Evolutionary conservation across 2,888 invertebrate species (phyloP).

Genomic region (Gymnocheta viridis): DNA sequence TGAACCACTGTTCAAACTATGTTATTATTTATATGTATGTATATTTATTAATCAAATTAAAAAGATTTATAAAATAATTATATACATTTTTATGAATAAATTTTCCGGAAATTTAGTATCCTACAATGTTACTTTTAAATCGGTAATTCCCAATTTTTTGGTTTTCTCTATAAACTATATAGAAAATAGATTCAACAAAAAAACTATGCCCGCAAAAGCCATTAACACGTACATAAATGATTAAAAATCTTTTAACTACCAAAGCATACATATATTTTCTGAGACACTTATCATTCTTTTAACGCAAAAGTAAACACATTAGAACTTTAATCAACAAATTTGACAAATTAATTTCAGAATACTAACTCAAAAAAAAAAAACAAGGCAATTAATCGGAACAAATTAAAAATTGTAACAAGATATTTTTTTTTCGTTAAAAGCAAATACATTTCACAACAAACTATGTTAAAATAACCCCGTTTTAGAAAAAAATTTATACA

Average conservation of each 20-base stretch:
- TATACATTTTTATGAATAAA: no score
- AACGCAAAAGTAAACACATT: constrained; percentile 13
- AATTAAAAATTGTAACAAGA: constrained; percentile 19
- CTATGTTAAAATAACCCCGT: constrained; percentile 21
- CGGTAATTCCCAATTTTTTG: no score
- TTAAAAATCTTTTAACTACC: not conserved
- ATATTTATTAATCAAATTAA: no score
- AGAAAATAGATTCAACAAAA: no score
- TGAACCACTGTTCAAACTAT: no score
- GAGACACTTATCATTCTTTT: not conserved
- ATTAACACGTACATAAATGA: not conserved
- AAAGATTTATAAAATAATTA: no score
- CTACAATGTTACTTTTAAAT: no score
- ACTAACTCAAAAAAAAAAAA: not conserved
- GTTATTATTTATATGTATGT: no score
- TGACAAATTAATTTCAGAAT: constrained; percentile 43
- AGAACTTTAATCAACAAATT: constrained; percentile 3
- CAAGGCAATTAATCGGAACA: constrained; percentile 24
- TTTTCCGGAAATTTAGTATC: no score
- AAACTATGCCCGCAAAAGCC: not conserved
- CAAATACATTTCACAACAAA: constrained; percentile 20
- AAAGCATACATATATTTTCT: not conserved
- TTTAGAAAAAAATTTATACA: not conserved
- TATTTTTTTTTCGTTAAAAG: not conserved
- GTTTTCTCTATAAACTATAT: no score